Evolutionary conservation across 2,113 vertebrate species (phyloP).

Genomic region (Mustela lutreola): DNA sequence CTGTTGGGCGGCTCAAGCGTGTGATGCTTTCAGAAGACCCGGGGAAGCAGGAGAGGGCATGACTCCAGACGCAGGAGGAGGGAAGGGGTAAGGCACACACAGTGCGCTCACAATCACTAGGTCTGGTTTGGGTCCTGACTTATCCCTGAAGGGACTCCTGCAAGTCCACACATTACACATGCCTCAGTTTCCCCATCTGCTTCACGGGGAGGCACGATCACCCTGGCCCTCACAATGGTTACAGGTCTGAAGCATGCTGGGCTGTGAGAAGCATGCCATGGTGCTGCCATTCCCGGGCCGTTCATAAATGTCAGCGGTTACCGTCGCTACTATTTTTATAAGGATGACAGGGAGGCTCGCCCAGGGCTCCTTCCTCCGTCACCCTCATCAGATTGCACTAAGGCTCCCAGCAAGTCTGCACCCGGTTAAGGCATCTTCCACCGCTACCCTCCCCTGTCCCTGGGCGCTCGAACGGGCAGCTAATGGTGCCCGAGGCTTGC

Average conservation of each 20-base stretch:
- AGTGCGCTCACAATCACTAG: too few relatives aligned
- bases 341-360: neutral
- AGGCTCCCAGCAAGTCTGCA: neutral
- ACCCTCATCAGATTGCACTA: neutral
- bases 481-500: neutral
- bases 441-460: neutral
- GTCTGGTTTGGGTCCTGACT: neutral
- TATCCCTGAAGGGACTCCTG: neutral
- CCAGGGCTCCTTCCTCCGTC: neutral
- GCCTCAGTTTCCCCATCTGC: neutral
- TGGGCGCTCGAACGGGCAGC: neutral
- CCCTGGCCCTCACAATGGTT: too few relatives aligned
- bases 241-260: neutral
- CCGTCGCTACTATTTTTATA: conserved; percentile 4
- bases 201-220: too few relatives aligned
- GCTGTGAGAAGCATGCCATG: neutral
- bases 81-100: rapidly evolving
- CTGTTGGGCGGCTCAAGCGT: rapidly evolving
- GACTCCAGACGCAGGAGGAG: neutral
- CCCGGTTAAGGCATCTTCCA: neutral
- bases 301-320: neutral
- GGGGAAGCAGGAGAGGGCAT: neutral
- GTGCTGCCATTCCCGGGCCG: neutral
- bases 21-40: neutral
- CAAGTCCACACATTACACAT: neutral